Evolutionary conservation across 2,888 invertebrate species (phyloP).

Genomic region (Acanthopleura granulata): DNA sequence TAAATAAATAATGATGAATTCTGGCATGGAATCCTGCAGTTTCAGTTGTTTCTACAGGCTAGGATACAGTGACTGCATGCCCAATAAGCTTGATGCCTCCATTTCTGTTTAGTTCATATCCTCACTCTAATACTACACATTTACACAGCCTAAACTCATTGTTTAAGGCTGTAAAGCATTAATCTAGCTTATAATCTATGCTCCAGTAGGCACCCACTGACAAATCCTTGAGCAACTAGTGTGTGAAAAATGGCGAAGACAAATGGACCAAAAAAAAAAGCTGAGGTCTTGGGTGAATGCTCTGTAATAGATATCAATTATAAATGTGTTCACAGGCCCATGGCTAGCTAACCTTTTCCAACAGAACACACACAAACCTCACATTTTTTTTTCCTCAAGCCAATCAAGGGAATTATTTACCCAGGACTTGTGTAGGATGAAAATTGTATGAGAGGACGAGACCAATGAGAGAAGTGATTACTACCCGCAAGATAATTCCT

Average conservation of each 20-base stretch:
- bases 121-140: too few relatives aligned
- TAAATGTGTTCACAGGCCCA: neutral
- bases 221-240: too few relatives aligned
- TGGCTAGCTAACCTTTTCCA: neutral
- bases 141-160: too few relatives aligned
- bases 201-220: too few relatives aligned
- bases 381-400: neutral
- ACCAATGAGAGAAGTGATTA: neutral
- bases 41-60: neutral
- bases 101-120: too few relatives aligned
- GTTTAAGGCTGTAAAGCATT: too few relatives aligned
- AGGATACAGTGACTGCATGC: too few relatives aligned
- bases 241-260: neutral
- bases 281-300: too few relatives aligned
- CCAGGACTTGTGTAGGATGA: neutral
- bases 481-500: too few relatives aligned
- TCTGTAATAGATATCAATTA: slow-evolving; percentile 12
- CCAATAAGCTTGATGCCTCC: too few relatives aligned
- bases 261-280: neutral
- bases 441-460: neutral
- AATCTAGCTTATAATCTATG: too few relatives aligned
- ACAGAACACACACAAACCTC: neutral
- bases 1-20: slow-evolving; percentile 9
- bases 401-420: slow-evolving; percentile 7
- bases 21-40: neutral